These are phyloP conservation scores for Tupaia tana DNA, from an alignment of 2,113 vertebrate genomes.

Conservation along the genomic window DNA sequence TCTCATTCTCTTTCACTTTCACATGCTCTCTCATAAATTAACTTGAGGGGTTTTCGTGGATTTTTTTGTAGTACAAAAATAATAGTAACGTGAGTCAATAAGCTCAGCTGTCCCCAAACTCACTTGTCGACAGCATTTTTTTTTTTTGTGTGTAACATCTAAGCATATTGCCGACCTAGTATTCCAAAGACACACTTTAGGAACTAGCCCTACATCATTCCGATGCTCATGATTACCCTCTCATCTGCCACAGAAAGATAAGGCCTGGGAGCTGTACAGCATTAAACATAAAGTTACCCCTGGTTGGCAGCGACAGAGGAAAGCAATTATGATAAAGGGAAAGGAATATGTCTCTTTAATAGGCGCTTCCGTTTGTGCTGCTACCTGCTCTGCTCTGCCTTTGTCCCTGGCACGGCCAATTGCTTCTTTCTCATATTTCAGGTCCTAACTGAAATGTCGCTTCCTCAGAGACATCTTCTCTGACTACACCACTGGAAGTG, in stretches of 20 bases:
- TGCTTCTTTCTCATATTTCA: not conserved
- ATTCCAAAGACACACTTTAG: not conserved
- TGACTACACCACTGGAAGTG: not conserved
- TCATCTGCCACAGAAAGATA: not conserved
- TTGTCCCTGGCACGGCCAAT: not conserved
- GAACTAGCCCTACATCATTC: not conserved
- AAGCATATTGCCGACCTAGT: not conserved
- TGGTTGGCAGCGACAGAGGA: not conserved
- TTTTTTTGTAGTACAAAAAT: not conserved
- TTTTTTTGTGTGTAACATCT: not conserved
- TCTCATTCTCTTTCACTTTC: no score
- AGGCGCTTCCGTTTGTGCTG: not conserved
- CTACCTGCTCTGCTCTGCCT: not conserved
- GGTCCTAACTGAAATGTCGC: not conserved
- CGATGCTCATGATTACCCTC: not conserved
- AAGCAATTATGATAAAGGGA: not conserved
- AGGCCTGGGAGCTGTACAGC: not conserved
- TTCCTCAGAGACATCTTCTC: not conserved
- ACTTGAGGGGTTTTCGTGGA: no score
- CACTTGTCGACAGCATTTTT: not conserved
- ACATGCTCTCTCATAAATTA: no score
- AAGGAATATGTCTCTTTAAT: not conserved
- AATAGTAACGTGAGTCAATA: not conserved
- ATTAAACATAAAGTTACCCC: slow-evolving; percentile 3
- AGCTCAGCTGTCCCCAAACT: not conserved